phyloP scores from a whole-genome alignment of 2,113 vertebrate genomes.

The Hippoglossus stenolepis region DNA sequence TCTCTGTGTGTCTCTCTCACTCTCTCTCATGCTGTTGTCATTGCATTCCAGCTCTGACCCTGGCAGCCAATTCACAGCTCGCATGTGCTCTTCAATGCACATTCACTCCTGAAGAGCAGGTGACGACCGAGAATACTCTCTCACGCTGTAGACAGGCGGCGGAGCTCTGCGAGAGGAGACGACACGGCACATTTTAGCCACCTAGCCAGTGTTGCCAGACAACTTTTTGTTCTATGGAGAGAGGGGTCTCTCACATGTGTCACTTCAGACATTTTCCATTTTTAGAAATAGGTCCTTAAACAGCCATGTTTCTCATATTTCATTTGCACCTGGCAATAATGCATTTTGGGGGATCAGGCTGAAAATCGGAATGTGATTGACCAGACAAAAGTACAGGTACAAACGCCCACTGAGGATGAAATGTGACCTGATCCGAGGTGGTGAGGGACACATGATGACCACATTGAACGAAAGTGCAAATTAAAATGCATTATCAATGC shows the following conservation, averaged over 20 bases:
- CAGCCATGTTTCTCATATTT: too few relatives aligned
- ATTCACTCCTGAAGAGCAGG: conserved; percentile 69
- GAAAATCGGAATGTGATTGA: too few relatives aligned
- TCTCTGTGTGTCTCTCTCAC: conserved; percentile 32
- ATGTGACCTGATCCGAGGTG: too few relatives aligned
- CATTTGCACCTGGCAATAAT: too few relatives aligned
- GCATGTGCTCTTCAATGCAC: conserved; percentile 28
- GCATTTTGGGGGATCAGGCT: too few relatives aligned
- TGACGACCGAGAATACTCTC: conserved; percentile 74
- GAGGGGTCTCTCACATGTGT: neutral
- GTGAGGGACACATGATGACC: too few relatives aligned
- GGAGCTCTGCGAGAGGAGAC: conserved; percentile 17
- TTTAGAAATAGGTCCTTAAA: too few relatives aligned
- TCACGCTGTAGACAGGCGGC: conserved; percentile 46
- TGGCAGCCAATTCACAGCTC: conserved; percentile 31
- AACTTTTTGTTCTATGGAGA: neutral
- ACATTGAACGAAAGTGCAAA: too few relatives aligned
- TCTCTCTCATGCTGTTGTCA: conserved; percentile 35
- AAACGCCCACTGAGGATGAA: too few relatives aligned
- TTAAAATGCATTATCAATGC: too few relatives aligned
- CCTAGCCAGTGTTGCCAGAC: neutral
- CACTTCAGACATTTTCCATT: too few relatives aligned
- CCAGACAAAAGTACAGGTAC: too few relatives aligned
- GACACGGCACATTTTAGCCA: conserved; percentile 51
- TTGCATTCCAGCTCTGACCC: conserved; percentile 66